Evolutionary conservation across 2,113 vertebrate genomes (phyloP).

Genomic region (Acrocephalus arundinaceus): DNA sequence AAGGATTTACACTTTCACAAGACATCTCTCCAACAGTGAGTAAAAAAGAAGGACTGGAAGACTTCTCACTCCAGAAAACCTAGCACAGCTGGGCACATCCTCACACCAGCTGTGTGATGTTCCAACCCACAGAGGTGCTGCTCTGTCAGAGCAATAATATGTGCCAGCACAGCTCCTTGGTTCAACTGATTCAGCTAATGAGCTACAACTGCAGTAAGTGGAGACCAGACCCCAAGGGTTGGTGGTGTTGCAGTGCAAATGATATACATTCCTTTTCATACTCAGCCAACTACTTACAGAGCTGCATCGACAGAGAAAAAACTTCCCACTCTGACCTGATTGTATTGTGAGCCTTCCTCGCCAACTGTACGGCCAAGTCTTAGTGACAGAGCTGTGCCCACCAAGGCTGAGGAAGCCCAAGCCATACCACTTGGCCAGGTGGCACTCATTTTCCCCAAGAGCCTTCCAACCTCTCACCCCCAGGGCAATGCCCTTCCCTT

Average conservation of each 20-base stretch:
- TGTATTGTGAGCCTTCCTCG: not conserved
- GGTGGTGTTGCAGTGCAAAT: not conserved
- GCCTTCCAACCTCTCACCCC: not conserved
- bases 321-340: not conserved
- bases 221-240: not conserved
- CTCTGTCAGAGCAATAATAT: not conserved
- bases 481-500: rapidly evolving
- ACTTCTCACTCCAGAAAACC: not conserved
- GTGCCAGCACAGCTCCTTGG: not conserved
- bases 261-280: not conserved
- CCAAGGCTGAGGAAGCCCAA: not conserved
- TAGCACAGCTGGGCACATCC: not conserved
- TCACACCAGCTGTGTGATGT: not conserved
- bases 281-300: not conserved
- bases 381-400: not conserved
- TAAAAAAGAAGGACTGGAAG: not conserved
- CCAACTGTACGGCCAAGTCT: not conserved
- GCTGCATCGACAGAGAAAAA: not conserved
- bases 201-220: not conserved
- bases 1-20: not conserved
- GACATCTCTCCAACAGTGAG: not conserved
- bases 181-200: not conserved
- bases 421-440: not conserved
- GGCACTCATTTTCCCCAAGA: not conserved
- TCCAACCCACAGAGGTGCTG: not conserved